Base-by-base conservation (phyloP, 2,888 invertebrate genomes). In the Nysson spinosus region DNA sequence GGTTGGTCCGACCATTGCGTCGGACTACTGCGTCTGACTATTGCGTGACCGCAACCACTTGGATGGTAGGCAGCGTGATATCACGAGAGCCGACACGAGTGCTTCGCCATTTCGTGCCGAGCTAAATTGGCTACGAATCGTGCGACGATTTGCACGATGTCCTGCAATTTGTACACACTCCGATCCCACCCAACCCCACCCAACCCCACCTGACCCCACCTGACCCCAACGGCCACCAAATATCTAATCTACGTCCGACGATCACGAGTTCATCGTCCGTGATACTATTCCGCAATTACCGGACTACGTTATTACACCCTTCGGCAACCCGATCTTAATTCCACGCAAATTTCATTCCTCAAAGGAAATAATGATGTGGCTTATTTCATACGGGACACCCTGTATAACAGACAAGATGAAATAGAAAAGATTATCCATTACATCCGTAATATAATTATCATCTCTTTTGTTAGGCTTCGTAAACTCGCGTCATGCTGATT, bases 11-110 rank as follows among this genome's bases (percentile, higher is more conserved):
- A 71, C 61, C 61, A 55, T n/a, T n/a, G n/a, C n/a, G n/a, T n/a
- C n/a, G n/a, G n/a, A n/a, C n/a, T n/a, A n/a, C n/a, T n/a, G n/a
- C n/a, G n/a, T n/a, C n/a, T n/a, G n/a, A n/a, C n/a, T n/a, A n/a
- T 70, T 55, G 74, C 72, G 64, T 79, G 78, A 79, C 62, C 49
- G 22, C 39, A 40, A 62, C 65, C 69, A 79, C 72, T 77, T 64
- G 12, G 26, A 22, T n/a, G 39, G 34, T 35, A 50, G 43, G n/a
- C 26, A 17, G 50, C 28, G 68, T 35, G 51, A 65, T 52, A 35
- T 11, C 52, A 50, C 40, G 58, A 28, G 26, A 42, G 47, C 43
- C 47, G 57, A 64, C 64, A 14, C 56, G 46, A 52, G 47, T 42
- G 40, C 52, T 47, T 32, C 14, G 60, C 50, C 56, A 57, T 68